These are phyloP conservation scores for Gortyna flavago DNA, from an alignment of 2,888 invertebrate genomes.

Conservation along the genomic window DNA sequence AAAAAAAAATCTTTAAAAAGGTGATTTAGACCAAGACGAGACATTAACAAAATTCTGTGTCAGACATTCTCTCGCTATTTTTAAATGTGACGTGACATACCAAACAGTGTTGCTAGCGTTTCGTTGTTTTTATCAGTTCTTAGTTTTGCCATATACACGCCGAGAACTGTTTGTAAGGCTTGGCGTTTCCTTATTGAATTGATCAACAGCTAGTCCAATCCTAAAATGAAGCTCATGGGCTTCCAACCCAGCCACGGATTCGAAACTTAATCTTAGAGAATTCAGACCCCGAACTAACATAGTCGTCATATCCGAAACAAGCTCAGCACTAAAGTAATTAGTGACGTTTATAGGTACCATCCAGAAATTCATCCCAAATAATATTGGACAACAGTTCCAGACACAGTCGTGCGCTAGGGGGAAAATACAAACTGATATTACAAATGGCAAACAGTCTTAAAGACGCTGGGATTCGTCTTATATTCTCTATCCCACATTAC, in stretches of 20 bases:
- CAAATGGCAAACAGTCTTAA: not conserved
- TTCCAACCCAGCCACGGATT: too few species aligned
- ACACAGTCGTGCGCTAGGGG: not conserved
- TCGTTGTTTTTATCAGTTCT: not conserved
- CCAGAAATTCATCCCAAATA: constrained; percentile 3
- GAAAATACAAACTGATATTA: not conserved
- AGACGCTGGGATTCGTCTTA: not conserved
- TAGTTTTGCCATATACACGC: not conserved
- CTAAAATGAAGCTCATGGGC: not conserved
- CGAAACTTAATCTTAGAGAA: too few species aligned
- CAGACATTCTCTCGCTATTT: not conserved
- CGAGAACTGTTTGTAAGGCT: not conserved
- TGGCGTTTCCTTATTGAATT: not conserved
- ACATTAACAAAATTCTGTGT: not conserved
- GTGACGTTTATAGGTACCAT: not conserved
- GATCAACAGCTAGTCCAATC: not conserved
- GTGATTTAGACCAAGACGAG: not conserved
- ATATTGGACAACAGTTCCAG: not conserved
- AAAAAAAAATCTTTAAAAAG: not conserved
- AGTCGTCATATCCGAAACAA: constrained; percentile 1
- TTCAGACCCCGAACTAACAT: not conserved
- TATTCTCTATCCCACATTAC: not conserved
- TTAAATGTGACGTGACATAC: not conserved
- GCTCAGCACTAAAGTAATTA: not conserved
- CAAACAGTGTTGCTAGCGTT: not conserved